Evolutionary conservation across 2,888 invertebrate species (phyloP), one percentile per base, ranked within the genome.

Genomic region (Nomada ruficornis): DNA sequence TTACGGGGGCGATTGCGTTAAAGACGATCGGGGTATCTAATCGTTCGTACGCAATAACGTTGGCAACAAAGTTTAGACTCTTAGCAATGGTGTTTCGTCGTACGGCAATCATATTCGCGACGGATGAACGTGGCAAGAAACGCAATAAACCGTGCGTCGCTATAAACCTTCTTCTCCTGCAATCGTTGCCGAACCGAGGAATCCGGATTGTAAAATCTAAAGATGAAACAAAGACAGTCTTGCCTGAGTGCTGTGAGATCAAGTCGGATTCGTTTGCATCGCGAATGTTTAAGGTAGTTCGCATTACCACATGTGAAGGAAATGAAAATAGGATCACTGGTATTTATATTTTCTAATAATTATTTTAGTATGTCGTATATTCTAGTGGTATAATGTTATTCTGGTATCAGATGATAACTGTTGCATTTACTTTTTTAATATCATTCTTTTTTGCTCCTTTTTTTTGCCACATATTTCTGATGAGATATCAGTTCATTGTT

Each of bases 171-270:
- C 52, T 23, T 42, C 60, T 9, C 73, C 63, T 59, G 63, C 54
- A 44, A 72, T 69, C 72, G 60, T 60, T 74, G 69, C 65, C 20
- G 36, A 60, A 65, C 47, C 26, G 7, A 47, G 67, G 75, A 80
- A 82, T 80, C 65, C 80, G 57, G 75, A 68, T 57, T 76, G 77
- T 80, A 80, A 78, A 77, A 77, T 57, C 52, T 70, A 29, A 65
- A 69, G 67, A 36, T 29, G 26, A 71, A 75, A 80, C 52, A n/a
- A 26, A 26, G 65, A 50, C 70, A 50, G 44, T 70, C 23, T 55
- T 60, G 60, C 36, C 2, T 29, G 18, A 20, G 20, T 36, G 60
- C n/a, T 29, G 9, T 11, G 11, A 15, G 59, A 47, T 42, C 23
- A 26, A 26, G 59, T 15, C 13, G 47, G 13, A 15, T 20, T 59